Evolutionary conservation across 2,888 invertebrate genomes (phyloP), one percentile per base, ranked within the genome.

Genomic region (Clusia tigrina): DNA sequence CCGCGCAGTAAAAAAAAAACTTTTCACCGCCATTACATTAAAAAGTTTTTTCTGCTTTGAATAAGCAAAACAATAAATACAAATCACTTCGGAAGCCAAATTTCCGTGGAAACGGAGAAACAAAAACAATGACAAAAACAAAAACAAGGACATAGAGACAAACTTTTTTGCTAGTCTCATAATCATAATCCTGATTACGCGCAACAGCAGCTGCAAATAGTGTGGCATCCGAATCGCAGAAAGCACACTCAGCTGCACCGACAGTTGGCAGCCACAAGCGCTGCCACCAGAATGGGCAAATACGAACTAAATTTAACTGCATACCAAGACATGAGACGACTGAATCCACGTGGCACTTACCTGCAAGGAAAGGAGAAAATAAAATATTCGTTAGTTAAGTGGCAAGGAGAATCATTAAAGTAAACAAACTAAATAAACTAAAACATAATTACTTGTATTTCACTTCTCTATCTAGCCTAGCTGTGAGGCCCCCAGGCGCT

Each of bases 21-120:
- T 42, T 42, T 42, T 42, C n/a, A 42, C 42, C 42, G 42, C 42
- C 42, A 42, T 42, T 10, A 42, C 42, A 42, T 42, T 42, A 42
- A n/a, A 42, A 42, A 42, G 42, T 42, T 42, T 32, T 12, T 32
- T 32, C 32, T n/a, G 12, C 42, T 42, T 3, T 17, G 42, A 10
- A 42, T 42, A 42, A 42, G 42, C 42, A 42, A 5, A 42, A 42
- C 42, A 42, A 42, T 42, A 42, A 42, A 42, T n/a, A n/a, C 42
- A 42, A 42, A 42, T 42, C 42, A 42, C 42, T 42, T 42, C 42
- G 10, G 12, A 15, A 42, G 42, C 9, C 42, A 42, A 42, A 42
- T 42, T 42, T 42, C 42, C 42, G 42, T 10, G n/a, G 42, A n/a
- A 42, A 15, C 15, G 9, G 2, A 42, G 20, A 22, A 48, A 20